A percentile compares a stretch with the other conserved stretches of the same genome.
These are phyloP conservation scores for Drosophila ustulata DNA, from an alignment of 2,888 invertebrate species.

Conservation along the genomic window DNA sequence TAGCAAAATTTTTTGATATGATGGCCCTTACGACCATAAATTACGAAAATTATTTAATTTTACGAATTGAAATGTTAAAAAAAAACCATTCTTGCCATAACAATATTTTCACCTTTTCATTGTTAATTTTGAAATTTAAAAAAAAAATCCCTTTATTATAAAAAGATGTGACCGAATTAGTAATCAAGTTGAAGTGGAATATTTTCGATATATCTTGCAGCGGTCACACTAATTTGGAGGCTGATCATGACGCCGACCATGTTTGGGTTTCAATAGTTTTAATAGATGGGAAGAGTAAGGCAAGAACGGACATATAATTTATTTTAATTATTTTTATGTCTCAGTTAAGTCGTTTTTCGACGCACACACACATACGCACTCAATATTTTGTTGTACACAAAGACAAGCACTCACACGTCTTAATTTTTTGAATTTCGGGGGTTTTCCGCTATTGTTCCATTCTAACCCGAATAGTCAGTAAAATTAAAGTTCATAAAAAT, in stretches of 20 bases:
- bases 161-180: not conserved
- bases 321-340: slow-evolving; percentile 6
- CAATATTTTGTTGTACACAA: slow-evolving; percentile 15
- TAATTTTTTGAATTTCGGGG: slow-evolving; percentile 11
- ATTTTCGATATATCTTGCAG: not conserved
- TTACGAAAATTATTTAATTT: too few species aligned
- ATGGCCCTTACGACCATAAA: too few species aligned
- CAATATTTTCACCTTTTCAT: too few species aligned
- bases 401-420: not conserved
- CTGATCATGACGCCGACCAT: slow-evolving; percentile 12
- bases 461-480: not conserved
- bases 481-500: slow-evolving; percentile 1
- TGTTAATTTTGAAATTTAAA: too few species aligned
- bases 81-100: too few species aligned
- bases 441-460: not conserved
- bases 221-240: not conserved
- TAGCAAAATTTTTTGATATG: too few species aligned
- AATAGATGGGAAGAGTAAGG: slow-evolving; percentile 47
- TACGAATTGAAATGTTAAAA: too few species aligned
- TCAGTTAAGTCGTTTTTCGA: slow-evolving; percentile 23
- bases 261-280: slow-evolving; percentile 38
- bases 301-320: slow-evolving; percentile 36
- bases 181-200: not conserved
- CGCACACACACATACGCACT: slow-evolving; percentile 20
- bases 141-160: not conserved